Conservation (phyloP, 2,888 invertebrate genomes). For the Drosophila demipolita region DNA sequence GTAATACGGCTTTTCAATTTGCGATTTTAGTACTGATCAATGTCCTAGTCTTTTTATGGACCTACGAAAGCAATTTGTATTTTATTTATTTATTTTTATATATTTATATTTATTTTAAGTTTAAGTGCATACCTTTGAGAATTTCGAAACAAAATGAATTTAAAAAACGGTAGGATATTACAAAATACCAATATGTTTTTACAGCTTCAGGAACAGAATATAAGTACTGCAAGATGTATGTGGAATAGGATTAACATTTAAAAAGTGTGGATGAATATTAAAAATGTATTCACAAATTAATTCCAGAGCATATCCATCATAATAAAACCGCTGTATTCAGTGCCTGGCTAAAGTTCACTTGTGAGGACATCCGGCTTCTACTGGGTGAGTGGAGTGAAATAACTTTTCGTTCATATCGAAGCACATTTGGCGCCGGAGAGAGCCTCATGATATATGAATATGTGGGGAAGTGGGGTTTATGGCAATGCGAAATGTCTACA, state of each 20-base stretch:
- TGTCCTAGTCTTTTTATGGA: neutral
- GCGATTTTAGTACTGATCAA: too few species aligned
- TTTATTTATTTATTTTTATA: too few species aligned
- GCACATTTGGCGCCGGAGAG: conserved; percentile 35
- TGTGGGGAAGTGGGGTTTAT: conserved; percentile 33
- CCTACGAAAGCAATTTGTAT: too few species aligned
- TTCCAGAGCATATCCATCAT: conserved; percentile 6
- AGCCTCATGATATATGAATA: conserved; percentile 55
- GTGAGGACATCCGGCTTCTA: conserved; percentile 19
- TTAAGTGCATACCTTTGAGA: too few species aligned
- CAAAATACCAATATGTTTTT: neutral
- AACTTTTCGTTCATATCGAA: conserved; percentile 53
- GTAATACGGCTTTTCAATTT: neutral
- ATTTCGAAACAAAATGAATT: too few species aligned
- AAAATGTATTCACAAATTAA: neutral
- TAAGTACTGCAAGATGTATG: neutral
- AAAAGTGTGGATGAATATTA: neutral
- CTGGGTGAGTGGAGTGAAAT: conserved; percentile 31
- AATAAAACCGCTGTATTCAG: conserved; percentile 9
- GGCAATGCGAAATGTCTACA: conserved; percentile 29
- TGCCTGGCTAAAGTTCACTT: conserved; percentile 40
- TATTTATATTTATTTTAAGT: too few species aligned
- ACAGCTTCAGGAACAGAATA: neutral
- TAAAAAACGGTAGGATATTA: neutral
- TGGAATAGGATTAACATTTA: neutral